These are phyloP conservation scores for Neodiprion fabricii DNA, from an alignment of 1,140 invertebrate species.

Conservation along the genomic window DNA sequence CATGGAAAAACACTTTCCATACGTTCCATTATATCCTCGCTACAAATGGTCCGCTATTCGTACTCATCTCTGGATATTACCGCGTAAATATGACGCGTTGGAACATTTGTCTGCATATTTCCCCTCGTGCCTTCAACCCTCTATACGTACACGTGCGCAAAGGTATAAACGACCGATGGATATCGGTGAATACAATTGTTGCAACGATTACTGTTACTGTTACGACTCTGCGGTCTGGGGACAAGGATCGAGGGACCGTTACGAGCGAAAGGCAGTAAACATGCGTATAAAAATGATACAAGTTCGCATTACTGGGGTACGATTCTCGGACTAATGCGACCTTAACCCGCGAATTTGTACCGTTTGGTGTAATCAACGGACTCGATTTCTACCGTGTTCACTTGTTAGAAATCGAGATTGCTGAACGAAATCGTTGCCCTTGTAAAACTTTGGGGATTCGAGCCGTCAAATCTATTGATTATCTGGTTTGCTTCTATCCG, in stretches of 20 bases:
- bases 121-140: constrained; percentile 5
- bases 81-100: not conserved
- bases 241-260: not conserved
- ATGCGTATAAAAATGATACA: not conserved
- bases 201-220: not conserved
- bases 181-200: constrained; percentile 6
- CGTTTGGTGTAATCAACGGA: no score
- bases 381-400: no score
- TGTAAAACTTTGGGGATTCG: no score
- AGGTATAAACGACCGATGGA: not conserved
- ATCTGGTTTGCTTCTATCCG: no score
- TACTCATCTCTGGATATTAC: constrained; percentile 1
- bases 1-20: constrained; percentile 30
- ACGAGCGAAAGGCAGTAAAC: not conserved
- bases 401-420: no score
- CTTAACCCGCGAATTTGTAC: no score
- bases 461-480: no score
- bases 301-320: not conserved
- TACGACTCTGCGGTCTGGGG: not conserved
- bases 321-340: no score
- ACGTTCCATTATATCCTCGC: constrained; percentile 24
- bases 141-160: constrained; percentile 5
- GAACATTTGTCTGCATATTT: not conserved
- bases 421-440: no score
- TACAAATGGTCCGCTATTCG: constrained; percentile 18